phyloP scores from a whole-genome alignment of 1,140 invertebrate genomes.

The Macrobrachium rosenbergii region DNA sequence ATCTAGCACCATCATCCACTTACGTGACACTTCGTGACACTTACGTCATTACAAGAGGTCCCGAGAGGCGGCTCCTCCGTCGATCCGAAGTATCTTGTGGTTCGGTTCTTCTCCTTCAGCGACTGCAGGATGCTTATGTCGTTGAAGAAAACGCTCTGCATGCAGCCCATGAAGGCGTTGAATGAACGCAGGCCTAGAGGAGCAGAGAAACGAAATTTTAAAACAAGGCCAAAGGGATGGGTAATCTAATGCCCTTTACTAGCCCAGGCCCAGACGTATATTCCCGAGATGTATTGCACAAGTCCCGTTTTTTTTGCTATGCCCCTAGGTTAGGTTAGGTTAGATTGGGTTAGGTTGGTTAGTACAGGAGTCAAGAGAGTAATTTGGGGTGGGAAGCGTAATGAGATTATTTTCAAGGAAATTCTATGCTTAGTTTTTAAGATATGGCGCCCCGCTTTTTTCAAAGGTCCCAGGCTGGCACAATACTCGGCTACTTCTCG shows the following conservation, averaged over 20 bases:
- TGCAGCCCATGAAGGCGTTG: slow-evolving; percentile 48
- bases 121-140: slow-evolving; percentile 43
- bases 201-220: neutral
- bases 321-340: too few relatives aligned
- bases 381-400: too few relatives aligned
- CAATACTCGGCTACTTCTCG: too few relatives aligned
- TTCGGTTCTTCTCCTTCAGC: slow-evolving; percentile 26
- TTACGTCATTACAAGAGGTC: slow-evolving; percentile 24
- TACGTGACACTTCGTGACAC: neutral
- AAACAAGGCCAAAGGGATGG: neutral
- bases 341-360: too few relatives aligned
- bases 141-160: slow-evolving; percentile 38
- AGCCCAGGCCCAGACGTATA: neutral
- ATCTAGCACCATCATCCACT: neutral
- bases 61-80: neutral
- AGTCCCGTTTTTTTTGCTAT: too few relatives aligned
- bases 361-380: too few relatives aligned
- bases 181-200: slow-evolving; percentile 34
- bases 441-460: too few relatives aligned
- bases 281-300: too few relatives aligned
- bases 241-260: neutral
- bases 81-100: slow-evolving; percentile 24
- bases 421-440: too few relatives aligned
- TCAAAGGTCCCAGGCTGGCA: too few relatives aligned
- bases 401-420: too few relatives aligned